A percentile compares a stretch with the other conserved stretches of the same genome.
Conservation (phyloP, 2,797 vertebrate genomes). For the Bryconaethiops microstoma region DNA sequence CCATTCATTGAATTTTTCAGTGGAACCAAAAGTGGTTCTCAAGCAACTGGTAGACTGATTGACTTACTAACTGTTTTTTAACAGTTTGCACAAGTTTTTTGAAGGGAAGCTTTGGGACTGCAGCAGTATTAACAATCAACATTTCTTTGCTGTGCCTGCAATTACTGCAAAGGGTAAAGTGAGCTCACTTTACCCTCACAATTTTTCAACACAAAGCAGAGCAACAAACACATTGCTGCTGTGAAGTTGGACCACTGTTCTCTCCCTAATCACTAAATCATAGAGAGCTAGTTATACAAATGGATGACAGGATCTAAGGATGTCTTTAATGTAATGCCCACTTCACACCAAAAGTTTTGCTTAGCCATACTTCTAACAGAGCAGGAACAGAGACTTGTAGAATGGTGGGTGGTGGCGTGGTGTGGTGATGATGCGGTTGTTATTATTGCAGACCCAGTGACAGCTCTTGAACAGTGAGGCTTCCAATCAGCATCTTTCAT, state of each 20-base stretch:
- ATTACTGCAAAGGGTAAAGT: background rate
- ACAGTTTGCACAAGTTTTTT: background rate
- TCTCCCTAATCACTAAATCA: background rate
- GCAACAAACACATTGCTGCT: background rate
- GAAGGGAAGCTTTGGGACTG: background rate
- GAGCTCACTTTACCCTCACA: no score
- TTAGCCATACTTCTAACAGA: no score
- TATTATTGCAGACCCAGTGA: background rate
- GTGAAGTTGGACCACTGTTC: background rate
- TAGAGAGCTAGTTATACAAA: background rate
- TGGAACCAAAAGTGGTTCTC: no score
- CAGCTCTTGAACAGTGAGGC: background rate
- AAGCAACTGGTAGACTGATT: no score
- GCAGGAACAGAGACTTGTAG: no score
- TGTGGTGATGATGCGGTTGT: no score
- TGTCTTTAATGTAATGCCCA: background rate
- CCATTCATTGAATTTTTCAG: no score
- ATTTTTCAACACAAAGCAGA: background rate
- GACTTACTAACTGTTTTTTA: background rate
- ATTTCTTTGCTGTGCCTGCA: background rate
- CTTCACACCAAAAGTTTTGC: background rate
- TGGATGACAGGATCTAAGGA: background rate
- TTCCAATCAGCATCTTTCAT: background rate
- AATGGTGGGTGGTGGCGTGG: no score
- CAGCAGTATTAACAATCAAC: background rate